phyloP scores from a whole-genome alignment of 2,888 invertebrate genomes.

The Tillus elongatus region DNA sequence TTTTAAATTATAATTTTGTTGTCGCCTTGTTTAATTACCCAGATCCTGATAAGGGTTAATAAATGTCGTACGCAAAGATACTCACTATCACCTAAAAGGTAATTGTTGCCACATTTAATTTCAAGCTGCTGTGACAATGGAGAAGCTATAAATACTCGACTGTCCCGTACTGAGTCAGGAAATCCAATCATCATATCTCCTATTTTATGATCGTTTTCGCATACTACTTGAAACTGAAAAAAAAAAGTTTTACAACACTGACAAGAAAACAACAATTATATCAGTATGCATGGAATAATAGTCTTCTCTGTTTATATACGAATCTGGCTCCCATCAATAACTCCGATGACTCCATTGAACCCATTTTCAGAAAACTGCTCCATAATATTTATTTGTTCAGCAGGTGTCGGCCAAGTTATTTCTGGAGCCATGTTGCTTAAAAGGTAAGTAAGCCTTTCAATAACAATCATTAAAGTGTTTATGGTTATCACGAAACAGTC shows the following conservation, averaged over 20 bases:
- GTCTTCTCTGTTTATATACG: conserved; percentile 3
- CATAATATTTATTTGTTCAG: conserved; percentile 13
- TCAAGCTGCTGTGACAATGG: not conserved
- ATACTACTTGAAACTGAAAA: conserved; percentile 5
- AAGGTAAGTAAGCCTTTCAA: conserved; percentile 10
- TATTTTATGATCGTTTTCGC: not conserved
- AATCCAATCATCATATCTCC: not conserved
- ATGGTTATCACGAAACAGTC: conserved; percentile 14
- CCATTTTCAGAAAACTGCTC: conserved; percentile 11
- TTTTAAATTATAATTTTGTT: conserved; percentile 12
- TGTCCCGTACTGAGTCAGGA: conserved; percentile 4
- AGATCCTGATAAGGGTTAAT: conserved; percentile 10
- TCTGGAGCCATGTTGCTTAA: conserved; percentile 13
- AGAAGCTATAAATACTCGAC: not conserved
- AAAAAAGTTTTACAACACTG: not conserved
- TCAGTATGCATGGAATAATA: conserved; percentile 1
- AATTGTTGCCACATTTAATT: not conserved
- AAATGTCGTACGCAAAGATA: conserved; percentile 7
- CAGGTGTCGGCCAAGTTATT: conserved; percentile 14
- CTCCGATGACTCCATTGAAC: conserved; percentile 10
- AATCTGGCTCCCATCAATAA: conserved; percentile 3
- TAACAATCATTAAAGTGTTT: conserved; percentile 10
- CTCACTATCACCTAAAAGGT: conserved; percentile 1
- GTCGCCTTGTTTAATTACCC: conserved; percentile 8
- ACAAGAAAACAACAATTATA: not conserved